Conservation (phyloP, 2,113 vertebrate genomes). For the Lycaon pictus region DNA sequence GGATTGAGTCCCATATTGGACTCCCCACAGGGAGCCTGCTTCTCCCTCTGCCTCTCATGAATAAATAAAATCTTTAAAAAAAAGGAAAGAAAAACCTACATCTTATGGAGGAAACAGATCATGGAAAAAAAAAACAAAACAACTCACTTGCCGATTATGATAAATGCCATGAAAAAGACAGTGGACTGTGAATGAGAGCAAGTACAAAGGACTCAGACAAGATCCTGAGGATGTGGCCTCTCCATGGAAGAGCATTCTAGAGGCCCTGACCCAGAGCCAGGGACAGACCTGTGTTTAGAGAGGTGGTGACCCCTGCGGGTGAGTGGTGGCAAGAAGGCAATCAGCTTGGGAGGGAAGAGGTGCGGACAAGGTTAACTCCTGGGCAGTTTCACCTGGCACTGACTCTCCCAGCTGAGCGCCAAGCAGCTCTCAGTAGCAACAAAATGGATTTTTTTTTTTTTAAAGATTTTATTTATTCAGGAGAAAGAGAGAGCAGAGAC, state of each 20-base stretch:
- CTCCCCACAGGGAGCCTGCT: no score
- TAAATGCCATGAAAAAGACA: not conserved
- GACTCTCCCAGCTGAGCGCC: not conserved
- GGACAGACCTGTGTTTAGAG: not conserved
- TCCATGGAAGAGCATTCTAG: not conserved
- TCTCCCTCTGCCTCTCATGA: no score
- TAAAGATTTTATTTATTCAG: no score
- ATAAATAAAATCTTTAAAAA: no score
- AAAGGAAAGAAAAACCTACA: no score
- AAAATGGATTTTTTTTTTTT: not conserved
- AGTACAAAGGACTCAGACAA: not conserved
- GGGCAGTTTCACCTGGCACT: not conserved
- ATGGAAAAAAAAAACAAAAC: not conserved
- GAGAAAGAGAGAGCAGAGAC: no score
- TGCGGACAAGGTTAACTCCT: not conserved
- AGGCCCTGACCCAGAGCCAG: not conserved
- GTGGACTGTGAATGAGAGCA: not conserved
- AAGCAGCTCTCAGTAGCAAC: not conserved
- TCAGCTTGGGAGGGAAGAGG: not conserved
- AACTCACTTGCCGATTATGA: not conserved
- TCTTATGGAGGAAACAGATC: not conserved
- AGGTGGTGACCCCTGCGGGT: not conserved
- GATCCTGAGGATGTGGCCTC: not conserved
- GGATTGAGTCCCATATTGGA: no score
- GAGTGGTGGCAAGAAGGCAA: not conserved